phyloP scores from a whole-genome alignment of 2,797 vertebrate species.

The Sebastiscus albofasciatus region DNA sequence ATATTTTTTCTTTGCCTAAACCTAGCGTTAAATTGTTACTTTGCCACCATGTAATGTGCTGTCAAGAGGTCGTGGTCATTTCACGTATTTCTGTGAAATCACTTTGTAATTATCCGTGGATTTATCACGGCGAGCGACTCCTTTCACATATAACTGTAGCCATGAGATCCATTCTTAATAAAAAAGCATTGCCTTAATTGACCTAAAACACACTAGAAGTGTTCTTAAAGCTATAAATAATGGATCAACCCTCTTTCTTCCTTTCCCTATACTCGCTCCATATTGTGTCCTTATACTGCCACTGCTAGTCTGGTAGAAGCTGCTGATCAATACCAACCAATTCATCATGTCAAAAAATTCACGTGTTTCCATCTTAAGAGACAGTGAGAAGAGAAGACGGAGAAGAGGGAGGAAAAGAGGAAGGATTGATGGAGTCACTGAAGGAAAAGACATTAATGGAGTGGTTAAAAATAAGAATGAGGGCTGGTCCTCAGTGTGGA shows the following conservation, averaged over 20 bases:
- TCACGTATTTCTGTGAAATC: neutral
- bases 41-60: neutral
- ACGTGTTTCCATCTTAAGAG: conserved; percentile 19
- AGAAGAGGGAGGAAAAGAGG: neutral
- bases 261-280: neutral
- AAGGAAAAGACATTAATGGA: conserved; percentile 64
- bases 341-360: conserved; percentile 9
- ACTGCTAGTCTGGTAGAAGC: neutral
- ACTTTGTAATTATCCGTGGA: neutral
- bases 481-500: conserved; percentile 74
- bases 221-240: neutral
- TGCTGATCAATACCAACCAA: conserved; percentile 9
- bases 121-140: neutral
- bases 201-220: neutral
- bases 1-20: neutral
- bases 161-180: neutral
- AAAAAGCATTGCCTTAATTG: neutral
- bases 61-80: neutral
- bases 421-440: conserved; percentile 48
- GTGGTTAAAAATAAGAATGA: conserved; percentile 80
- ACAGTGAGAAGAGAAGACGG: neutral
- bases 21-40: neutral
- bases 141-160: neutral
- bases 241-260: neutral
- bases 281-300: neutral